Evolutionary conservation across 2,888 invertebrate genomes (phyloP).

Genomic region (Nezara viridula): DNA sequence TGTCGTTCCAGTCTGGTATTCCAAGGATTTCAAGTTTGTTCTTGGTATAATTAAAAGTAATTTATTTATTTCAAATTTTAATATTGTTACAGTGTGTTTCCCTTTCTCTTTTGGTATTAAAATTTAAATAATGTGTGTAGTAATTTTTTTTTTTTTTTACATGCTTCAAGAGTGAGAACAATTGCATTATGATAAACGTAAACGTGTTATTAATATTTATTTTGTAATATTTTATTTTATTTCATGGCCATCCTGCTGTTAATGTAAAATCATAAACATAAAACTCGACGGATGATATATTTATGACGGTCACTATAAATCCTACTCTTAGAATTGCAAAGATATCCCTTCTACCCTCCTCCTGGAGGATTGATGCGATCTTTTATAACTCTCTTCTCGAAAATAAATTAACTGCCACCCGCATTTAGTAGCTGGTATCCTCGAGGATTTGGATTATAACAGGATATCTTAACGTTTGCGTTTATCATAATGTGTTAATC

Average conservation of each 20-base stretch:
- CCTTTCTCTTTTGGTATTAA: no score
- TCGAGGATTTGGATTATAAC: background rate
- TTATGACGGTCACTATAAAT: background rate
- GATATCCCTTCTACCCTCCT: background rate
- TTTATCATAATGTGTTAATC: background rate
- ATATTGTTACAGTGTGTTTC: no score
- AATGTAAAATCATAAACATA: background rate
- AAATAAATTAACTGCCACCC: background rate
- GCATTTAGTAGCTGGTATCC: background rate
- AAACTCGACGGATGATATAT: background rate
- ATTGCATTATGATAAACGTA: no score
- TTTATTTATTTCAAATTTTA: no score
- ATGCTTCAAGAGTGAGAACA: no score
- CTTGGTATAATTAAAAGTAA: no score
- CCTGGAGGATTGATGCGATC: background rate
- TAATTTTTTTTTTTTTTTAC: no score
- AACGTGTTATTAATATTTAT: no score
- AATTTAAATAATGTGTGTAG: no score
- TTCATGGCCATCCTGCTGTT: background rate
- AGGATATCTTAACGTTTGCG: background rate
- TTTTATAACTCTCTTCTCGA: background rate
- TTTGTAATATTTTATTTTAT: background rate
- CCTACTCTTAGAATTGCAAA: background rate
- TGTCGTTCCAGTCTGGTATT: no score
- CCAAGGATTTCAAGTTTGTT: no score